Evolutionary conservation across 1,140 invertebrate genomes (phyloP).

Genomic region (Ostrea denselamellosa): DNA sequence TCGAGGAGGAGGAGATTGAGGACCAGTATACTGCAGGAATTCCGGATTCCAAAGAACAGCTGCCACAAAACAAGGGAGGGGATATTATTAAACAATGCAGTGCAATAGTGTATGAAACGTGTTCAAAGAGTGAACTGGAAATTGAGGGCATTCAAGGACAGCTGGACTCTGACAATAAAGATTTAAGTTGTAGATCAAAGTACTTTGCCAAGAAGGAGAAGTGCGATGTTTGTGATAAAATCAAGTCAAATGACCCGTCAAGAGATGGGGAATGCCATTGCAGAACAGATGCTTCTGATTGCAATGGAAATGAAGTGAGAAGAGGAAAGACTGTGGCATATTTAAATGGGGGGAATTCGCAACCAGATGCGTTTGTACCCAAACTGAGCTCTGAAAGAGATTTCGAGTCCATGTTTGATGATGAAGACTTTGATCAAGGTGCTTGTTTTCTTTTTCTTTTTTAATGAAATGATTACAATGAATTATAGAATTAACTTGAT

Average conservation of each 20-base stretch:
- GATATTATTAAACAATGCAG: constrained; percentile 14
- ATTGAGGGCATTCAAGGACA: background rate
- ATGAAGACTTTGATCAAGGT: constrained; percentile 21
- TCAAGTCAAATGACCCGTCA: background rate
- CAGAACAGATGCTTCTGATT: background rate
- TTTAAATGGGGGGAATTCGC: background rate
- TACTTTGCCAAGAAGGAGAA: background rate
- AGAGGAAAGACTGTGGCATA: background rate
- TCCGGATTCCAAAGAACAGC: background rate
- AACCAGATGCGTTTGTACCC: background rate
- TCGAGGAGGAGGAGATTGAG: background rate
- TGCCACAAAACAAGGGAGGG: constrained; percentile 8
- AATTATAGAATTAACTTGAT: no score
- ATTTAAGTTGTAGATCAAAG: background rate
- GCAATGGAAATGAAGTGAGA: background rate
- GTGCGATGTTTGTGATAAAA: constrained; percentile 15
- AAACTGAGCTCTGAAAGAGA: background rate
- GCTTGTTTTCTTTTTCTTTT: background rate
- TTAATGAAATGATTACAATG: no score
- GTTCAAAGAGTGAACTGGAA: background rate
- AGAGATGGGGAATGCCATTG: background rate
- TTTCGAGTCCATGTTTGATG: constrained; percentile 26
- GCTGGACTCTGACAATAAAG: background rate
- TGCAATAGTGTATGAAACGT: constrained; percentile 21
- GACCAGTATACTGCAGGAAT: background rate